Evolutionary conservation across 2,888 invertebrate genomes (phyloP).

Genomic region (Conistra vaccinii): DNA sequence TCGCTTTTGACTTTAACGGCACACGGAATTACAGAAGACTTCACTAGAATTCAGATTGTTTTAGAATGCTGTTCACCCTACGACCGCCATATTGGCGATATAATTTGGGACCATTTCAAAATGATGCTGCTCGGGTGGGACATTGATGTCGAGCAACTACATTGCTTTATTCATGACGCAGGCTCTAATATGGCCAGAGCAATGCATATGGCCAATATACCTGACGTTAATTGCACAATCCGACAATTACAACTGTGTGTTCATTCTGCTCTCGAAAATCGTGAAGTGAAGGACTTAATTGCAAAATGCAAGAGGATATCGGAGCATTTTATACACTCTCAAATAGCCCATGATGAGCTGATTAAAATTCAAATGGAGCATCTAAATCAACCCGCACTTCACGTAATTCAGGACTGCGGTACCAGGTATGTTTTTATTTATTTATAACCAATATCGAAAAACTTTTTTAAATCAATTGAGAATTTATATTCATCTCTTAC

Average conservation of each 20-base stretch:
- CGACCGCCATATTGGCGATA: slow-evolving; percentile 18
- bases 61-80: slow-evolving; percentile 32
- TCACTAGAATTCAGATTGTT: slow-evolving; percentile 58
- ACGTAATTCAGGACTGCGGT: slow-evolving; percentile 18
- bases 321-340: slow-evolving; percentile 67
- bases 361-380: slow-evolving; percentile 60
- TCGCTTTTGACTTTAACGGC: slow-evolving; percentile 37
- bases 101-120: slow-evolving; percentile 15
- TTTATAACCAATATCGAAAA: not conserved
- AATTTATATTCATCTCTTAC: not conserved
- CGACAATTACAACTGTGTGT: slow-evolving; percentile 16
- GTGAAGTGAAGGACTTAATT: slow-evolving; percentile 13
- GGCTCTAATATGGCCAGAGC: not conserved
- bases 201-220: slow-evolving; percentile 14
- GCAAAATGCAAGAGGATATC: slow-evolving; percentile 65
- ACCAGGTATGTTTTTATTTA: slow-evolving; percentile 10
- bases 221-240: slow-evolving; percentile 18
- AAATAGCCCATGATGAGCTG: slow-evolving; percentile 60
- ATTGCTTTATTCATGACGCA: slow-evolving; percentile 27
- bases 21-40: slow-evolving; percentile 62
- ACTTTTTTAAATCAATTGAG: not conserved
- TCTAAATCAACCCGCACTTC: slow-evolving; percentile 22
- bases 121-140: slow-evolving; percentile 14
- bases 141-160: slow-evolving; percentile 12
- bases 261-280: slow-evolving; percentile 21